These are phyloP conservation scores for Glyptemys insculpta DNA, from an alignment of 2,797 vertebrate species.

Conservation along the genomic window DNA sequence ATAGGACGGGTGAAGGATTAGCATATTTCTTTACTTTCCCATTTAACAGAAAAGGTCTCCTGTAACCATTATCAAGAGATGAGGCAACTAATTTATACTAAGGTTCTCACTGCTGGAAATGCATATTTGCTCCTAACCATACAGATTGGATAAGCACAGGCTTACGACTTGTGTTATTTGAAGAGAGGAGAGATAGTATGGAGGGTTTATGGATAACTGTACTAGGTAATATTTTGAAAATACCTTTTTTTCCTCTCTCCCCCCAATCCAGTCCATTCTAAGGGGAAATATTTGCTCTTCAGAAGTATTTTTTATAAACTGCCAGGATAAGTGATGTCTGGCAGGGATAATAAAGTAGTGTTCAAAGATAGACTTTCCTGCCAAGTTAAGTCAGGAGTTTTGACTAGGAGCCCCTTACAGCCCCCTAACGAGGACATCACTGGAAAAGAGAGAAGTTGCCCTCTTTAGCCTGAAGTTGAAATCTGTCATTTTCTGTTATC, in stretches of 20 bases:
- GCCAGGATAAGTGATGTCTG: neutral
- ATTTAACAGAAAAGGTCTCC: neutral
- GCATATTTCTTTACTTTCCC: neutral
- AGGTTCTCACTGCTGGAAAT: neutral
- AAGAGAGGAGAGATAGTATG: neutral
- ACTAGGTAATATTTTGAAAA: neutral
- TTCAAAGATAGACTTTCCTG: neutral
- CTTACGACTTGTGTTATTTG: fast-evolving
- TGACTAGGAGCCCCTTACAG: fast-evolving
- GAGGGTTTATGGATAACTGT: neutral
- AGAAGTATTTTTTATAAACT: neutral
- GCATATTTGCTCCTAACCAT: neutral
- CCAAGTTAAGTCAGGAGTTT: neutral
- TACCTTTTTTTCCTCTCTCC: neutral
- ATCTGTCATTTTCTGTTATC: neutral
- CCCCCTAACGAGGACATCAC: fast-evolving
- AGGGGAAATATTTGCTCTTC: neutral
- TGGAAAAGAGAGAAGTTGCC: neutral
- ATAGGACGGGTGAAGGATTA: neutral
- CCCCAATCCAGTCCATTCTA: neutral
- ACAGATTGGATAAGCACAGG: neutral
- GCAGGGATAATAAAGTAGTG: neutral
- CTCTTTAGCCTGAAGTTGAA: constrained; percentile 13
- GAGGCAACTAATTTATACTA: neutral
- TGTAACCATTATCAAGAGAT: neutral